These are phyloP conservation scores for Collichthys lucidus DNA, from an alignment of 2,113 vertebrate species.

Conservation along the genomic window DNA sequence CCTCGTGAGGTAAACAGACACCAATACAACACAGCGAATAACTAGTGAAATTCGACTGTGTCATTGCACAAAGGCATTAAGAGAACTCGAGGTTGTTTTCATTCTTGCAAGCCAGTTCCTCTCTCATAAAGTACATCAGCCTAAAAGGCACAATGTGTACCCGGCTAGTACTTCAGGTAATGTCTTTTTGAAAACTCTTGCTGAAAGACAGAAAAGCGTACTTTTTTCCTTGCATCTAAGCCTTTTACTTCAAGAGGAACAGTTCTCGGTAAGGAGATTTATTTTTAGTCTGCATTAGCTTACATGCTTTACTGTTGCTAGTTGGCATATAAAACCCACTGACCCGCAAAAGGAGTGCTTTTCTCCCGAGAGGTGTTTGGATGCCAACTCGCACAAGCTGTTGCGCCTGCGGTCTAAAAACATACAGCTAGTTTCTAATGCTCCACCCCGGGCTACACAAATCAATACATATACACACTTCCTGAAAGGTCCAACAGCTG, in stretches of 20 bases:
- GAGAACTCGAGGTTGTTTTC: neutral
- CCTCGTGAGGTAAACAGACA: neutral
- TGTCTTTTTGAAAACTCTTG: slow-evolving; percentile 11
- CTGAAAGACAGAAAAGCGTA: slow-evolving; percentile 18
- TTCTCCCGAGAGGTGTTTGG: slow-evolving; percentile 69
- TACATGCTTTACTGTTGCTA: slow-evolving; percentile 60
- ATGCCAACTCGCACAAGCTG: slow-evolving; percentile 66
- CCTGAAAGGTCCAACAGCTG: slow-evolving; percentile 27
- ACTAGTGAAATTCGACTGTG: neutral
- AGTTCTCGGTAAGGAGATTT: slow-evolving; percentile 43
- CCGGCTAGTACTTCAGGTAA: slow-evolving; percentile 18
- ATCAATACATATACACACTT: slow-evolving; percentile 47
- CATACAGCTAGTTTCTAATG: slow-evolving; percentile 55
- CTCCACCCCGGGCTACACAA: slow-evolving; percentile 42
- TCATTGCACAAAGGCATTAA: neutral
- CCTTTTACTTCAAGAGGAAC: slow-evolving; percentile 39
- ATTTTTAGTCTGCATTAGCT: slow-evolving; percentile 66
- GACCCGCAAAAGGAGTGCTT: slow-evolving; percentile 66
- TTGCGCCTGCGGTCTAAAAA: slow-evolving; percentile 56
- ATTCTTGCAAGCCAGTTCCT: neutral
- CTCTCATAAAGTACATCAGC: slow-evolving; percentile 6
- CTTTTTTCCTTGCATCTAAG: slow-evolving; percentile 14
- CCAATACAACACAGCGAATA: slow-evolving; percentile 8
- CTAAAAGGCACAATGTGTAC: slow-evolving; percentile 6
- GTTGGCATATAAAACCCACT: slow-evolving; percentile 51